Base-by-base conservation (phyloP, 1,140 invertebrate species). In the Drosophila aff. region DNA sequence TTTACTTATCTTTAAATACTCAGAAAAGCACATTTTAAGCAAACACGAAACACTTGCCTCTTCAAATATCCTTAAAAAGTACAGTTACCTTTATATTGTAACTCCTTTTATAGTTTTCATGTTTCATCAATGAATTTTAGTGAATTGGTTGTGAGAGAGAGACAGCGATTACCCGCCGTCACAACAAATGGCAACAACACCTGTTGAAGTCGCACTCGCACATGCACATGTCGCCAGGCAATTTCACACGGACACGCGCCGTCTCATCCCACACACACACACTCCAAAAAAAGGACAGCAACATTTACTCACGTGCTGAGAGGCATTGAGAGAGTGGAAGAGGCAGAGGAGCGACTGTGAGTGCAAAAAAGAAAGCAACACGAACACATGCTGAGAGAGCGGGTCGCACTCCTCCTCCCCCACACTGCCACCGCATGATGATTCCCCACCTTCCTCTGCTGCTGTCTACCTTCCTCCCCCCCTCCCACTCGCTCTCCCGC, bases 151-250 rank as follows among this genome's bases (percentile, higher is more conserved):
- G 69, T 28, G 66, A n/a, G 40, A 47, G 33, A 15, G 53, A 21
- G 59, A 78, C 66, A 77, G 73, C 65, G 59, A 57, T 53, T 11
- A 18, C 52, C 33, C 76, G 65, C 72, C 79, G 84, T 89, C 84
- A 84, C 82, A 87, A 89, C 79, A 84, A 77, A 79, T 81, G 82
- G 68, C 69, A 76, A 66, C 81, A 76, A 78, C 83, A 87, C 83
- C 83, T 87, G 83, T 87, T 89, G 83, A 81, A 58, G 76, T 21
- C 55, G 57, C 66, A 31, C 58, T 47, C 79, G 71, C 49, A 76
- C 69, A 74, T 58, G 57, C 83, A 62, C 55, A 74, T 62, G 31
- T 52, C 31, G 40, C 52, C 63, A 57, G 41, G 38, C 55, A 16
- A 58, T 60, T 66, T 66, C 71, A 87, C 78, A 85, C 46, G 58